These are phyloP conservation scores for Drosophila flavopinicola DNA, from an alignment of 2,888 invertebrate species.

Conservation along the genomic window DNA sequence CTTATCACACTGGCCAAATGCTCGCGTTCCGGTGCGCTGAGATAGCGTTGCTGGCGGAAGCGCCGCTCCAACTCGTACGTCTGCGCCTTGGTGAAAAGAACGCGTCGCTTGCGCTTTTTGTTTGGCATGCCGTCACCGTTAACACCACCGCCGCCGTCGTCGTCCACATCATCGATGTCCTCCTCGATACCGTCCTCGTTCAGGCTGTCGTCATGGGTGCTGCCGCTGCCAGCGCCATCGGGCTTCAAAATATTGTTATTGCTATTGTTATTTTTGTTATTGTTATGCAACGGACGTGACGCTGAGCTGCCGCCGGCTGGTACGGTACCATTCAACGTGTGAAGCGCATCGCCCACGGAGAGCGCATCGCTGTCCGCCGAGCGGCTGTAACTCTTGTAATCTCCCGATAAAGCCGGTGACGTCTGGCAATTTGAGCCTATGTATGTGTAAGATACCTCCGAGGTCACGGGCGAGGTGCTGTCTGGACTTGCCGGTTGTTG, in stretches of 20 bases:
- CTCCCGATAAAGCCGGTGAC: conserved; percentile 82
- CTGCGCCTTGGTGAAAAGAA: conserved; percentile 98
- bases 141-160: conserved; percentile 72
- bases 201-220: conserved; percentile 83
- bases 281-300: conserved; percentile 65
- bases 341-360: conserved; percentile 79
- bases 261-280: conserved; percentile 57
- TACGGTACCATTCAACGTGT: conserved; percentile 58
- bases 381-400: conserved; percentile 83
- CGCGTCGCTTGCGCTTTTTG: conserved; percentile 97
- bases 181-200: conserved; percentile 85
- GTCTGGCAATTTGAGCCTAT: conserved; percentile 84
- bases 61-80: conserved; percentile 97
- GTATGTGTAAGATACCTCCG: conserved; percentile 88
- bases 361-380: conserved; percentile 83
- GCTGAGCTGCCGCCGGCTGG: conserved; percentile 48
- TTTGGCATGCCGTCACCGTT: conserved; percentile 86
- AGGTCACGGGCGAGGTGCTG: conserved; percentile 93
- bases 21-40: conserved; percentile 98
- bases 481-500: conserved; percentile 92
- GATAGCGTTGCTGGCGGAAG: conserved; percentile 97
- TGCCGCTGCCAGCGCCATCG: conserved; percentile 52
- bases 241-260: conserved; percentile 61
- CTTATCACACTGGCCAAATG: conserved; percentile 97
- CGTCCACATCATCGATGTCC: conserved; percentile 87